Evolutionary conservation across 37 sponge, comb jelly and placozoan genomes (phyloP).

Genomic region (Theonella swinhoei): DNA sequence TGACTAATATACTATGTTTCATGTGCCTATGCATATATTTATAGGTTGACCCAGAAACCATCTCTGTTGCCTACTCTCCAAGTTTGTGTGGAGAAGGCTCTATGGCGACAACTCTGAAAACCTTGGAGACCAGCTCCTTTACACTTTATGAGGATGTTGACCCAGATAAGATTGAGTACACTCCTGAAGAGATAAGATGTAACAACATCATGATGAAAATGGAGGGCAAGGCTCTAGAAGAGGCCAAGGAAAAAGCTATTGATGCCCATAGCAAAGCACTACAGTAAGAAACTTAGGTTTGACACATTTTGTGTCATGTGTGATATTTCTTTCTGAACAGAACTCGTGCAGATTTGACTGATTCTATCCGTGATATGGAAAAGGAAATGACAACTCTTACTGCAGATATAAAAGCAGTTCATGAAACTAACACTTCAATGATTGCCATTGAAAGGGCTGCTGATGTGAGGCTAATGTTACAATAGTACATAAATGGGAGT

Average conservation of each 20-base stretch:
- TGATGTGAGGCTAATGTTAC: too few relatives aligned
- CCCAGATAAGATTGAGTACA: background rate
- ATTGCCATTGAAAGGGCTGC: background rate
- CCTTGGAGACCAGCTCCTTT: background rate
- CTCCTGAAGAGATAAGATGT: background rate
- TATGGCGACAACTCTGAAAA: background rate
- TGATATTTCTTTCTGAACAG: background rate
- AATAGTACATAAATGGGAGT: too few relatives aligned
- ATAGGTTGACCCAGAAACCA: too few relatives aligned
- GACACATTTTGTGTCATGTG: too few relatives aligned
- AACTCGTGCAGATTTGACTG: background rate
- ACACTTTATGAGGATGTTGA: background rate
- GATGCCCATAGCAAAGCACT: background rate
- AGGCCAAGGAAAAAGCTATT: background rate
- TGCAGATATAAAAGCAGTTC: background rate
- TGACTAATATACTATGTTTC: too few relatives aligned
- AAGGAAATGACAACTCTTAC: background rate
- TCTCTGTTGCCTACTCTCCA: too few relatives aligned
- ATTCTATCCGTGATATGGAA: background rate
- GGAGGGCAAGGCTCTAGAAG: background rate
- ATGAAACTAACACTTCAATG: background rate
- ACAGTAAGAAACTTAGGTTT: background rate
- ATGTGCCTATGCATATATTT: too few relatives aligned
- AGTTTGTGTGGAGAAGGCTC: too few relatives aligned
- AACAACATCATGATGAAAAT: background rate